These are phyloP conservation scores for Ceratoteleas bidentatus DNA, from an alignment of 1,140 invertebrate genomes.

Conservation along the genomic window DNA sequence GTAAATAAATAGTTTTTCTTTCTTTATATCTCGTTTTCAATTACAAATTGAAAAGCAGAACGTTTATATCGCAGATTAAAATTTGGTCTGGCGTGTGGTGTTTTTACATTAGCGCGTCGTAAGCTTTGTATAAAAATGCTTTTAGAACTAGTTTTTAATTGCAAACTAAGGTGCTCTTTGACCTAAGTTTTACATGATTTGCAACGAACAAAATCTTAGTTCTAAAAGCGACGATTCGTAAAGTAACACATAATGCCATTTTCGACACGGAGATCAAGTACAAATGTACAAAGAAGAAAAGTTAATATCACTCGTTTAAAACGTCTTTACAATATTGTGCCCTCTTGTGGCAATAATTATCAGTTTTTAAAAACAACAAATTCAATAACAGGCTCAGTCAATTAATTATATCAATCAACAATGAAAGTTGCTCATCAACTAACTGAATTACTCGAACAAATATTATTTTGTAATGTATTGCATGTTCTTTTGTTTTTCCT, in stretches of 20 bases:
- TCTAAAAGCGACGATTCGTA: conserved; percentile 4
- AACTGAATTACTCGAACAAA: neutral
- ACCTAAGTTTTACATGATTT: too few relatives aligned
- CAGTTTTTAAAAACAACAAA: neutral
- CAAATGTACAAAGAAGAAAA: conserved; percentile 13
- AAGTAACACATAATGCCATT: conserved; percentile 4
- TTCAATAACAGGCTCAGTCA: neutral
- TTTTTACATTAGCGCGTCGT: conserved; percentile 10
- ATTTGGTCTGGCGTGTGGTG: conserved; percentile 15
- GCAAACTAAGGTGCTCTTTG: too few relatives aligned
- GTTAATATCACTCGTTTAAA: conserved; percentile 22
- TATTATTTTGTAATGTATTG: conserved; percentile 4
- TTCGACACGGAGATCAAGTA: conserved; percentile 20
- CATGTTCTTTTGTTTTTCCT: conserved; percentile 4
- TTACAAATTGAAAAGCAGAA: neutral
- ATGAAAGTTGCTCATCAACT: too few relatives aligned
- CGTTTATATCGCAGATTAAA: conserved; percentile 2
- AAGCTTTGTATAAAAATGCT: conserved; percentile 9
- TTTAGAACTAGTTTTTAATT: conserved; percentile 9
- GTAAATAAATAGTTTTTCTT: conserved; percentile 28
- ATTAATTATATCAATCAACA: too few relatives aligned
- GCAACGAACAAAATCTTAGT: too few relatives aligned
- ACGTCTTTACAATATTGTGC: conserved; percentile 11
- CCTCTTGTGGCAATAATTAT: conserved; percentile 12
- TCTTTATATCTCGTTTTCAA: neutral